Conservation (phyloP, 2,888 invertebrate species). For the Melipona beecheii region DNA sequence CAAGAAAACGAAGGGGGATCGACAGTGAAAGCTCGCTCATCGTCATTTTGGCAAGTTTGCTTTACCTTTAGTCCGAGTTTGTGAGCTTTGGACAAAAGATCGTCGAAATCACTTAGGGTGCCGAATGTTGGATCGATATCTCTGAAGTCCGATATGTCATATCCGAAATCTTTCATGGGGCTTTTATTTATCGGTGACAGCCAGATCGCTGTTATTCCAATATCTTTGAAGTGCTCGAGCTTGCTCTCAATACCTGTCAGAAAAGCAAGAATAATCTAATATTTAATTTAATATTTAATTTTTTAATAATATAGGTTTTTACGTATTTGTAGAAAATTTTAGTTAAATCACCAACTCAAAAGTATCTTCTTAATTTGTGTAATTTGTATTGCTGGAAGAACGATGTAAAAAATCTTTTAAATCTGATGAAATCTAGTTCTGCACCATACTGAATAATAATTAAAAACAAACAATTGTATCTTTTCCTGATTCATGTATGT, state of each 20-base stretch:
- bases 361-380: too few relatives aligned
- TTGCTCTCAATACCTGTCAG: conserved; percentile 86
- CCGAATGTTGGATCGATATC: conserved; percentile 91
- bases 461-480: too few relatives aligned
- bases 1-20: background rate
- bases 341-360: too few relatives aligned
- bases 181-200: conserved; percentile 93
- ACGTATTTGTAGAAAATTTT: too few relatives aligned
- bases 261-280: background rate
- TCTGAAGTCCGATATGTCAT: conserved; percentile 92
- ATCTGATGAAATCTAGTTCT: too few relatives aligned
- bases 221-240: conserved; percentile 87
- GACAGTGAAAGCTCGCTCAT: background rate
- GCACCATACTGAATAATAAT: too few relatives aligned
- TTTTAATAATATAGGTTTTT: too few relatives aligned
- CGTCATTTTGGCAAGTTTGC: background rate
- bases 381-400: too few relatives aligned
- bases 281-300: too few relatives aligned
- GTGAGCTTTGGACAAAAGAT: conserved; percentile 86
- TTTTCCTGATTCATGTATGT: too few relatives aligned
- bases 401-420: too few relatives aligned
- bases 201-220: conserved; percentile 92
- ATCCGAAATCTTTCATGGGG: conserved; percentile 94
- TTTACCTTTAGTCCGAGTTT: conserved; percentile 84
- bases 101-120: conserved; percentile 89